Evolutionary conservation across 2,888 invertebrate species (phyloP).

Genomic region (Formica aserva): DNA sequence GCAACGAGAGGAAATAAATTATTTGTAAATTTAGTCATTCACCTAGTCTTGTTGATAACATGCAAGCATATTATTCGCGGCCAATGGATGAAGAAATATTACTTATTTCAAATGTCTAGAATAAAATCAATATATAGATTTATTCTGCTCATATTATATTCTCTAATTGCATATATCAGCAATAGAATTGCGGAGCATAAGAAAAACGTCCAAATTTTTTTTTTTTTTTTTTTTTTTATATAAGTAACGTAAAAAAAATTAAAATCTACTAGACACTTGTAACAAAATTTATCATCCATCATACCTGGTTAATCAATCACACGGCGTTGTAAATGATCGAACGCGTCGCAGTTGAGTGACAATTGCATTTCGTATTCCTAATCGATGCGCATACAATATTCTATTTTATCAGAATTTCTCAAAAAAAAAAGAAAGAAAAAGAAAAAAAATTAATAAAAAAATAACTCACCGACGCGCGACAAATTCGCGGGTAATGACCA

Average conservation of each 20-base stretch:
- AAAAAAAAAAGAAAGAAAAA: not conserved
- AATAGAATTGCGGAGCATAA: not conserved
- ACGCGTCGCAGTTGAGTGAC: not conserved
- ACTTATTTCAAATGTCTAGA: too few species aligned
- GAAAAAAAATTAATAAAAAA: too few species aligned
- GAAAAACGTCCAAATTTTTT: not conserved
- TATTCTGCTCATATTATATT: not conserved
- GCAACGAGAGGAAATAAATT: not conserved
- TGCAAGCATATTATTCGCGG: not conserved
- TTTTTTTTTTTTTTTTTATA: not conserved
- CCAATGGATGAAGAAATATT: not conserved
- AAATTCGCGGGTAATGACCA: conserved; percentile 34
- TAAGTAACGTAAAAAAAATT: not conserved
- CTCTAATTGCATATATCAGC: not conserved
- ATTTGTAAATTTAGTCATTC: not conserved
- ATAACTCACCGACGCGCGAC: not conserved
- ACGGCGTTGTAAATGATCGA: not conserved
- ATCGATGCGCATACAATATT: conserved; percentile 8
- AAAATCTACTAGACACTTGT: not conserved
- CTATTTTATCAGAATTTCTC: conserved; percentile 28
- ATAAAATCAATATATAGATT: too few species aligned
- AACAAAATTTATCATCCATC: not conserved
- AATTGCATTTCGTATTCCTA: conserved; percentile 33
- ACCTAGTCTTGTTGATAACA: not conserved
- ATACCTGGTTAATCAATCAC: conserved; percentile 1